Evolutionary conservation across 2,113 vertebrate species (phyloP).

Genomic region (Donacobius atricapilla): DNA sequence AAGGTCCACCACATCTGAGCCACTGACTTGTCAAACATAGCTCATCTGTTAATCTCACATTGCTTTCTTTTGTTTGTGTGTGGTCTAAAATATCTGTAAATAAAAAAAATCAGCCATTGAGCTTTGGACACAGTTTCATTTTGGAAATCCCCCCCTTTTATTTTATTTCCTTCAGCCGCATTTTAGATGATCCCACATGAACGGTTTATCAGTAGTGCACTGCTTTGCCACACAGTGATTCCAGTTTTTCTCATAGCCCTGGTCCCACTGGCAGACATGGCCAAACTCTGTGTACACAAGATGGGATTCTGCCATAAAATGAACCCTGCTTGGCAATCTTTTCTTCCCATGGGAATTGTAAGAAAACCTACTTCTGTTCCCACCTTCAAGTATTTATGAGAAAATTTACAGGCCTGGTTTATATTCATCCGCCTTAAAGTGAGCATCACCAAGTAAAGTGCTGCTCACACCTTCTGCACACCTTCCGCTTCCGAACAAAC

Average conservation of each 20-base stretch:
- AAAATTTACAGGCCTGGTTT: neutral
- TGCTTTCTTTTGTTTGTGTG: neutral
- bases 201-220: neutral
- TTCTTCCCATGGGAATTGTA: neutral
- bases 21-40: neutral
- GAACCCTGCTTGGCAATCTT: neutral
- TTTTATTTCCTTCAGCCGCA: neutral
- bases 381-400: neutral
- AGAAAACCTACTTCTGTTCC: fast-evolving
- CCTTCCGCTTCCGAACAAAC: fast-evolving
- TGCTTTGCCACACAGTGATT: fast-evolving
- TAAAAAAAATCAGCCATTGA: neutral
- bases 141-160: neutral
- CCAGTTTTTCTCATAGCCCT: neutral
- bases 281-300: neutral
- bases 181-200: neutral
- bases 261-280: fast-evolving
- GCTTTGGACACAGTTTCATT: neutral
- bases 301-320: neutral
- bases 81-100: neutral
- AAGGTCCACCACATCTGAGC: neutral
- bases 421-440: fast-evolving
- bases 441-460: neutral
- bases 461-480: neutral
- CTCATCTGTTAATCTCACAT: neutral